A percentile compares a stretch with the other conserved stretches of the same genome.
Evolutionary conservation across 2,113 vertebrate species (phyloP).

Genomic region (Nematolebias whitei): DNA sequence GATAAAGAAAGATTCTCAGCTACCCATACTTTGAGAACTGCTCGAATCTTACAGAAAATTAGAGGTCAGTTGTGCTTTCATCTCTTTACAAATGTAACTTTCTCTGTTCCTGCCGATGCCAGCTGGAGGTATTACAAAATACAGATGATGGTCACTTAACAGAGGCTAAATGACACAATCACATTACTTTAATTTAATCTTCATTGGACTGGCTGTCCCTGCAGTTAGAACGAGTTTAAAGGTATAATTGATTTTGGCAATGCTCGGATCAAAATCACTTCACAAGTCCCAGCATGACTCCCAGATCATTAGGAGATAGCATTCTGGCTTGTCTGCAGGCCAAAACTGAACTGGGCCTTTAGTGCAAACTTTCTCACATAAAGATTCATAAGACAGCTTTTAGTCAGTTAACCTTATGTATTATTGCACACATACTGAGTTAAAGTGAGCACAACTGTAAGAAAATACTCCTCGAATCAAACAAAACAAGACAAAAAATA

Average conservation of each 20-base stretch:
- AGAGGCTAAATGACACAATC: slow-evolving; percentile 40
- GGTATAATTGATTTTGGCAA: slow-evolving; percentile 52
- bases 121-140: slow-evolving; percentile 20
- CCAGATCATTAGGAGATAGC: slow-evolving; percentile 34
- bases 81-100: slow-evolving; percentile 27
- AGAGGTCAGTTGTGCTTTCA: slow-evolving; percentile 32
- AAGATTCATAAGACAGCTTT: slow-evolving; percentile 14
- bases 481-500: background rate
- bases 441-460: background rate
- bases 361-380: background rate
- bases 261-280: slow-evolving; percentile 17
- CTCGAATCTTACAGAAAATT: slow-evolving; percentile 31
- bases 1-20: slow-evolving; percentile 16
- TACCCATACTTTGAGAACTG: slow-evolving; percentile 12
- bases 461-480: slow-evolving; percentile 2
- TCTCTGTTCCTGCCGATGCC: slow-evolving; percentile 13
- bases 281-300: slow-evolving; percentile 6
- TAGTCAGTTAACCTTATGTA: background rate
- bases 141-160: slow-evolving; percentile 17
- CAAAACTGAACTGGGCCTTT: background rate
- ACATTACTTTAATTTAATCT: slow-evolving; percentile 38
- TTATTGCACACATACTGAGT: background rate
- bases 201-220: slow-evolving; percentile 17
- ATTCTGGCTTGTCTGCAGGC: background rate
- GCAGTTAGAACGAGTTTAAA: slow-evolving; percentile 51